These are phyloP conservation scores for Gortyna flavago DNA, from an alignment of 2,888 invertebrate species.

Conservation along the genomic window DNA sequence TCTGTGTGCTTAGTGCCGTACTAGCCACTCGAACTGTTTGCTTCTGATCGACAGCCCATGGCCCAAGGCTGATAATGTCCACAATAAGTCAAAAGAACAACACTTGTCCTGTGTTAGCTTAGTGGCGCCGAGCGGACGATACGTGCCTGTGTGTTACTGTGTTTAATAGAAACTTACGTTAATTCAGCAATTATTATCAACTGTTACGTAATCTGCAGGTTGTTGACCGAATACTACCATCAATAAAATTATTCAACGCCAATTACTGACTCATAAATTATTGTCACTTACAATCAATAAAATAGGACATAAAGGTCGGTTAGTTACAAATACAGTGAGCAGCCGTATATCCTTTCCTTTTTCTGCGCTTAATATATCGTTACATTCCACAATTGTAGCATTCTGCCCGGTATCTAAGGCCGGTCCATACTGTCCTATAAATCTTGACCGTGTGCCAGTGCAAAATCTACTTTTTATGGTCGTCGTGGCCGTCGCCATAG, in stretches of 20 bases:
- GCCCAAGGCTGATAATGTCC: slow-evolving; percentile 74
- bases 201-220: slow-evolving; percentile 51
- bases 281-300: slow-evolving; percentile 53
- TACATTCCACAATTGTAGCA: slow-evolving; percentile 75
- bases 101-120: slow-evolving; percentile 55
- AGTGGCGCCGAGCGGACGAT: slow-evolving; percentile 63
- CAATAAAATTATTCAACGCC: slow-evolving; percentile 47
- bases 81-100: slow-evolving; percentile 63
- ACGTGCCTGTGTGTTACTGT: slow-evolving; percentile 35
- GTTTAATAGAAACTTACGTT: slow-evolving; percentile 47
- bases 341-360: slow-evolving; percentile 69
- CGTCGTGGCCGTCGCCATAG: slow-evolving; percentile 73
- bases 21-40: slow-evolving; percentile 81
- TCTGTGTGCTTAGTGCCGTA: slow-evolving; percentile 79
- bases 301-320: slow-evolving; percentile 64
- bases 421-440: slow-evolving; percentile 77
- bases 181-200: slow-evolving; percentile 50
- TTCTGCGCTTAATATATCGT: slow-evolving; percentile 75
- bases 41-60: slow-evolving; percentile 78
- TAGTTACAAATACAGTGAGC: slow-evolving; percentile 62
- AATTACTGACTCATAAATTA: slow-evolving; percentile 52
- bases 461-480: slow-evolving; percentile 85
- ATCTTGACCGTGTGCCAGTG: slow-evolving; percentile 82
- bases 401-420: slow-evolving; percentile 79
- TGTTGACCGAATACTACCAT: slow-evolving; percentile 54